These are phyloP conservation scores for Dryas iulia DNA, from an alignment of 1,140 invertebrate genomes.

Conservation along the genomic window DNA sequence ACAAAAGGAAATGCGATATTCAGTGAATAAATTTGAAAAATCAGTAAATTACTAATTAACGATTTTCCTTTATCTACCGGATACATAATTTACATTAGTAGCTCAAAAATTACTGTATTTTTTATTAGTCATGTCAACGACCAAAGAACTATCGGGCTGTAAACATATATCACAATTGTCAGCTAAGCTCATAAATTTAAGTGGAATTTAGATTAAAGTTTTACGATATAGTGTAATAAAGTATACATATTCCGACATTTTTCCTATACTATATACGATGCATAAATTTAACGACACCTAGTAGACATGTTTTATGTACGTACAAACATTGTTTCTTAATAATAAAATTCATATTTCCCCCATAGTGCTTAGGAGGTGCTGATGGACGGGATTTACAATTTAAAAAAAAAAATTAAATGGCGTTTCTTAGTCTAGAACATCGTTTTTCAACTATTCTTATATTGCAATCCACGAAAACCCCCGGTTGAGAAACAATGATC, in stretches of 20 bases:
- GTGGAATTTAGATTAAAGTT: not conserved
- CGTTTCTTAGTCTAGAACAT: too few relatives aligned
- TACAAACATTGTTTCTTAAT: not conserved
- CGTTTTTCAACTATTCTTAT: too few relatives aligned
- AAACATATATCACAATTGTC: not conserved
- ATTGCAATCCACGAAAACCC: too few relatives aligned
- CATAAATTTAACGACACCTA: not conserved
- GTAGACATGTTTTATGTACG: not conserved
- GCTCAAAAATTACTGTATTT: not conserved
- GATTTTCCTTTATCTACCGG: not conserved
- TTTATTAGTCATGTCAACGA: not conserved
- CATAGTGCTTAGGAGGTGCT: too few relatives aligned
- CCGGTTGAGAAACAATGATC: too few relatives aligned
- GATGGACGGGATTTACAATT: too few relatives aligned
- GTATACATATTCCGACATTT: not conserved
- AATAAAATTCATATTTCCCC: not conserved
- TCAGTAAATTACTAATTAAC: too few relatives aligned
- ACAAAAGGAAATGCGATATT: too few relatives aligned
- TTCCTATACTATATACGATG: not conserved
- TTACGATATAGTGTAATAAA: not conserved
- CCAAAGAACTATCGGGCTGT: not conserved
- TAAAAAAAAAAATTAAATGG: too few relatives aligned
- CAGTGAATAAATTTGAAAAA: not conserved
- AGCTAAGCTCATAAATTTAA: not conserved
- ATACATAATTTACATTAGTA: not conserved